Evolutionary conservation across 2,797 vertebrate species (phyloP).

Genomic region (Eutrigla gurnardus): DNA sequence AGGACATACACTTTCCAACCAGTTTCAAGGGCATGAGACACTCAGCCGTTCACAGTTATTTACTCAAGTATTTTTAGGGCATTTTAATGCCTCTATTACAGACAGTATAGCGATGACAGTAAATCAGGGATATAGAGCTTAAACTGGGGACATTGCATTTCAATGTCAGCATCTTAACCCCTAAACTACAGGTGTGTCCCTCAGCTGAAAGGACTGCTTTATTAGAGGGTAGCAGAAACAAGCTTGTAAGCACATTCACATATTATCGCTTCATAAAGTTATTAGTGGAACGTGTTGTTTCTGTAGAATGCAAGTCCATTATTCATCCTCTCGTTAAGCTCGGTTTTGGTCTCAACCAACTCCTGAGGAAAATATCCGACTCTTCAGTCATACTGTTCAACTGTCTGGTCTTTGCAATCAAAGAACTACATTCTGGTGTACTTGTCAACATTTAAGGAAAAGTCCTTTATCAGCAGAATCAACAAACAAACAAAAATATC

Average conservation of each 20-base stretch:
- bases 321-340: background rate
- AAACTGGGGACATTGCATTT: background rate
- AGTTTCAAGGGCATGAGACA: background rate
- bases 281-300: background rate
- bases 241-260: background rate
- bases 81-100: background rate
- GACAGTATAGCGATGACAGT: background rate
- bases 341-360: background rate
- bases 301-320: background rate
- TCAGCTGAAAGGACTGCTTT: background rate
- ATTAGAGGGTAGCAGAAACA: background rate
- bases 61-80: background rate
- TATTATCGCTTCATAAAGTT: background rate
- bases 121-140: background rate
- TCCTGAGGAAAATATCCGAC: background rate
- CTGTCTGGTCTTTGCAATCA: background rate
- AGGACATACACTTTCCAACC: background rate
- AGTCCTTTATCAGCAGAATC: background rate
- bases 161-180: background rate
- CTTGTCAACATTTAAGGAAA: background rate
- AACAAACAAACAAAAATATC: background rate
- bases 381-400: background rate
- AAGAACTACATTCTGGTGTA: background rate
- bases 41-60: background rate
- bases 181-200: background rate